A percentile compares a stretch with the other conserved stretches of the same genome.
Conservation (phyloP, 1,140 invertebrate genomes). For the Xylocopa sonorina region DNA sequence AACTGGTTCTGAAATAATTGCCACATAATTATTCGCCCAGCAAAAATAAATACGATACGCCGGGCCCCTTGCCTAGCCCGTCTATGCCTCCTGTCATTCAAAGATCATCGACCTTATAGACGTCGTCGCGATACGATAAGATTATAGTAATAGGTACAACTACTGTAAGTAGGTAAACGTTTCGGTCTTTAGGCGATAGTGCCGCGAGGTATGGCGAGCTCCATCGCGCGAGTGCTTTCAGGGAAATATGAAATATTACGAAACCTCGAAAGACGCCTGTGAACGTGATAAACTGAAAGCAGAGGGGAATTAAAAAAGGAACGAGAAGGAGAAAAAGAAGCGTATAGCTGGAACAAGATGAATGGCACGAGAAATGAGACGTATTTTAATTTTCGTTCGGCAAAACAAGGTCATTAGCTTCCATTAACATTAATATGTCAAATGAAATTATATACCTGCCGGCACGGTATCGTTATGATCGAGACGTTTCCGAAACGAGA, state of each 20-base stretch:
- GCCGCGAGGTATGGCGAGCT: not conserved
- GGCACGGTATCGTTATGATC: not conserved
- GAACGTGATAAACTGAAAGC: too few relatives aligned
- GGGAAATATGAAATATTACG: slow-evolving; percentile 1
- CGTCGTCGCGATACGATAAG: slow-evolving; percentile 52
- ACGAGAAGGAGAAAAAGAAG: not conserved
- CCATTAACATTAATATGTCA: not conserved
- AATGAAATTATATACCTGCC: not conserved
- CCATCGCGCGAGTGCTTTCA: not conserved
- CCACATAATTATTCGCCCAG: slow-evolving; percentile 18
- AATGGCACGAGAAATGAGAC: not conserved
- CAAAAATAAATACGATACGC: slow-evolving; percentile 21
- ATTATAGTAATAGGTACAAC: slow-evolving; percentile 52
- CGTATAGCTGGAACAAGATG: not conserved
- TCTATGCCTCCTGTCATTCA: slow-evolving; percentile 32
- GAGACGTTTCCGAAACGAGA: not conserved
- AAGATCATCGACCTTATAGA: slow-evolving; percentile 55
- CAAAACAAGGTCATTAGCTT: not conserved
- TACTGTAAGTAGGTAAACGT: slow-evolving; percentile 46
- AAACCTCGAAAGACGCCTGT: not conserved
- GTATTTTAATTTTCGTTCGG: not conserved
- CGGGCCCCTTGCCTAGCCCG: not conserved
- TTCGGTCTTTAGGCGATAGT: slow-evolving; percentile 31
- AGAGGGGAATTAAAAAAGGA: not conserved
- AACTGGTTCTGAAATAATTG: slow-evolving; percentile 22